Conservation (phyloP, 2,888 invertebrate species). For the Lithophane socia region DNA sequence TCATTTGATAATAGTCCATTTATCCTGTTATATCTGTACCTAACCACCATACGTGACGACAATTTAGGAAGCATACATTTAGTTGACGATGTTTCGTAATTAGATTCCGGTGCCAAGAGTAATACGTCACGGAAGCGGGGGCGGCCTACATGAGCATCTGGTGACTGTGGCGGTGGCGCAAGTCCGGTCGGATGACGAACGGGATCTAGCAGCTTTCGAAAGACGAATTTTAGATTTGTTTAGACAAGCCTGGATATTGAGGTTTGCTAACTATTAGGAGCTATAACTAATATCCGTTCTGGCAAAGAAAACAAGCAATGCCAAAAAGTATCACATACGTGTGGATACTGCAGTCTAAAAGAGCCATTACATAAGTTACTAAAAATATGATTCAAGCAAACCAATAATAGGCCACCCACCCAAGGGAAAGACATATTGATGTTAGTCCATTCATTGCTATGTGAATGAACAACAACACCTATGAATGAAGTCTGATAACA, state of each 20-base stretch:
- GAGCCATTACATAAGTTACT: not conserved
- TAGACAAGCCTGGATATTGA: constrained; percentile 43
- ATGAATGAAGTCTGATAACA: constrained; percentile 24
- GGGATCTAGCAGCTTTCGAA: constrained; percentile 52
- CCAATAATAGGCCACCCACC: constrained; percentile 18
- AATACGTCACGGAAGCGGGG: constrained; percentile 73
- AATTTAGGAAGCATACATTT: constrained; percentile 60
- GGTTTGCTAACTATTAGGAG: constrained; percentile 8
- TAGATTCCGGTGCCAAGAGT: constrained; percentile 76
- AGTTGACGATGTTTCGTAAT: constrained; percentile 74
- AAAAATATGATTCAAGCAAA: constrained; percentile 8
- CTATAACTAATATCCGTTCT: constrained; percentile 26
- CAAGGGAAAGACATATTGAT: not conserved
- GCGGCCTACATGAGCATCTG: constrained; percentile 68
- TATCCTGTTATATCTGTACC: constrained; percentile 32
- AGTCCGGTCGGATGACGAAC: constrained; percentile 50
- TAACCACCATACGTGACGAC: constrained; percentile 12
- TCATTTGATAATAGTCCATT: constrained; percentile 38
- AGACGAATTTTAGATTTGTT: constrained; percentile 57
- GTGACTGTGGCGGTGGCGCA: constrained; percentile 49
- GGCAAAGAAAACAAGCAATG: constrained; percentile 5
- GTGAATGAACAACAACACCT: constrained; percentile 27
- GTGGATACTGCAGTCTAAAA: not conserved
- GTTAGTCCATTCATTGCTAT: constrained; percentile 26
- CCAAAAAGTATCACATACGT: constrained; percentile 1